These are phyloP conservation scores for Xiphorhynchus erythropygius DNA, from an alignment of 2,797 vertebrate species.

Conservation along the genomic window DNA sequence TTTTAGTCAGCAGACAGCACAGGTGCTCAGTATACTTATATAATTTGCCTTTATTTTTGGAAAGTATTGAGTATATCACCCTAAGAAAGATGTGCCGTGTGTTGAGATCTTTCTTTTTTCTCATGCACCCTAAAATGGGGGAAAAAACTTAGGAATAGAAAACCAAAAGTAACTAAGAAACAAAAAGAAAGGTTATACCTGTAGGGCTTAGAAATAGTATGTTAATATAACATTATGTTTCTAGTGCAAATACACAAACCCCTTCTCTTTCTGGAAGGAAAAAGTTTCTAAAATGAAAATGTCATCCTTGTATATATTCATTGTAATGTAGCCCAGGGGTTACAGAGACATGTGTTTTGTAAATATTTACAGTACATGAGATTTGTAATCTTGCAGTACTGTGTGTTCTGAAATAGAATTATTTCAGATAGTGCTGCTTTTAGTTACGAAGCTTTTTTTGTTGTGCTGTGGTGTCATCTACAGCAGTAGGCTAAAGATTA, in stretches of 20 bases:
- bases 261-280: neutral
- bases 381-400: neutral
- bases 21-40: neutral
- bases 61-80: neutral
- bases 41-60: neutral
- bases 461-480: neutral
- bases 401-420: neutral
- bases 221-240: neutral
- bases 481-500: neutral
- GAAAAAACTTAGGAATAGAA: neutral
- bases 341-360: neutral
- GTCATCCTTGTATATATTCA: neutral
- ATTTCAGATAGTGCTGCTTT: neutral
- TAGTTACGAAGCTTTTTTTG: neutral
- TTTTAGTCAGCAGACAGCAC: neutral
- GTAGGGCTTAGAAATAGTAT: neutral
- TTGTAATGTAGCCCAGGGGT: neutral
- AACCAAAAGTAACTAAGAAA: neutral
- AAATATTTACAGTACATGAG: neutral
- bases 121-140: neutral
- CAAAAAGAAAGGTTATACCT: neutral
- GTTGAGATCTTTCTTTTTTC: neutral
- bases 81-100: neutral
- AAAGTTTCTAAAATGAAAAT: constrained; percentile 9
- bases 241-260: neutral